Evolutionary conservation across 2,113 vertebrate species (phyloP).

Genomic region (Myotis davidii): DNA sequence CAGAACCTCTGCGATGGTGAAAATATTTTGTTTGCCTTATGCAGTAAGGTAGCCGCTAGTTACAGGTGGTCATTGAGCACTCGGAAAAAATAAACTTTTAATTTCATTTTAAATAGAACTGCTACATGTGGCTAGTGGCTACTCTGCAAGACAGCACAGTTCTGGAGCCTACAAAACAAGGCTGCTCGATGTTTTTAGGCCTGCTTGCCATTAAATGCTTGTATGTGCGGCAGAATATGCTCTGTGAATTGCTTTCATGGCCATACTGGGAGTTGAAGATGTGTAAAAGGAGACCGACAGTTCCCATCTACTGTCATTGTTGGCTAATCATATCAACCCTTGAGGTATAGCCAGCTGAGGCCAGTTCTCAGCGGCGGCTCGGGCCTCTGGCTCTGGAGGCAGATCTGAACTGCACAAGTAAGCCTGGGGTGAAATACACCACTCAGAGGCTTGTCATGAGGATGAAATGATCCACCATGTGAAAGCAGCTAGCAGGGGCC

Average conservation of each 20-base stretch:
- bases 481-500: background rate
- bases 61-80: background rate
- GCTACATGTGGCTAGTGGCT: background rate
- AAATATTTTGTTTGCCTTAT: background rate
- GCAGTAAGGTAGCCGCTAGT: background rate
- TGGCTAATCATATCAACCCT: too few species aligned
- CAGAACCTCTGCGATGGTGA: background rate
- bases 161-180: background rate
- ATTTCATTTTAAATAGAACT: background rate
- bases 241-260: background rate
- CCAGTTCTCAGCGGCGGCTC: background rate
- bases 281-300: background rate
- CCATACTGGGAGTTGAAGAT: background rate
- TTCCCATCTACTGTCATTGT: background rate
- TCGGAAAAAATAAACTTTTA: background rate
- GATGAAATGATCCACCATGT: background rate
- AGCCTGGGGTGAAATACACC: background rate
- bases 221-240: background rate
- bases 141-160: background rate
- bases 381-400: background rate
- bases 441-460: background rate
- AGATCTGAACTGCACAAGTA: background rate
- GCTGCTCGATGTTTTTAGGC: too few species aligned
- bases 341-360: background rate
- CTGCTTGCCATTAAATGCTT: background rate